phyloP scores from a whole-genome alignment of 2,113 vertebrate species.

The Aegypius monachus region DNA sequence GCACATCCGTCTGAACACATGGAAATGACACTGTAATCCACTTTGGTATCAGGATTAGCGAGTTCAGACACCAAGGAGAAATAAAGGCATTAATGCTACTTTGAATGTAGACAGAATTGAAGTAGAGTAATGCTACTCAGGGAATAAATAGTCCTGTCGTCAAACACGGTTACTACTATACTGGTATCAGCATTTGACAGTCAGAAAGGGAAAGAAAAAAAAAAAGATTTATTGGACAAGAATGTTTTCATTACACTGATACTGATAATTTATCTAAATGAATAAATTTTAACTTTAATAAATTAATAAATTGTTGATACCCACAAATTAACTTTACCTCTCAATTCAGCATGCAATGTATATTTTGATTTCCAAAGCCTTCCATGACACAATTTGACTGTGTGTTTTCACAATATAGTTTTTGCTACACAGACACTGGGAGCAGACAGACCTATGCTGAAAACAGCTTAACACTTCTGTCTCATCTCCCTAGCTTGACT shows the following conservation, averaged over 20 bases:
- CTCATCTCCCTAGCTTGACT: background rate
- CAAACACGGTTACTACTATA: background rate
- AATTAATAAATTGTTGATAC: background rate
- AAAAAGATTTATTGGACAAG: background rate
- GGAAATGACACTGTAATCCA: background rate
- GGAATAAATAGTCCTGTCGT: constrained; percentile 2
- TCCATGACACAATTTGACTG: background rate
- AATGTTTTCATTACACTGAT: background rate
- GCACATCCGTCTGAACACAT: background rate
- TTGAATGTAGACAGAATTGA: background rate
- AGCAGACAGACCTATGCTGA: background rate
- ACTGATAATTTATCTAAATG: background rate
- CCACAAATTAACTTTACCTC: background rate
- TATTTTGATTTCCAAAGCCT: background rate
- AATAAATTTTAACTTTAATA: background rate
- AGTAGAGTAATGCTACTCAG: background rate
- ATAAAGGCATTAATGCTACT: background rate
- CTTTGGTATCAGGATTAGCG: background rate
- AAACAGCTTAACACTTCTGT: background rate
- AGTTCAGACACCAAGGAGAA: background rate
- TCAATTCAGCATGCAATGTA: background rate
- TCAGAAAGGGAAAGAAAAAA: background rate
- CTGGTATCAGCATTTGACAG: background rate
- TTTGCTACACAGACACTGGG: accelerated
- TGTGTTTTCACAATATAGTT: background rate